These are phyloP conservation scores for Zosterops pallidus DNA, from an alignment of 2,113 vertebrate species.

Conservation along the genomic window DNA sequence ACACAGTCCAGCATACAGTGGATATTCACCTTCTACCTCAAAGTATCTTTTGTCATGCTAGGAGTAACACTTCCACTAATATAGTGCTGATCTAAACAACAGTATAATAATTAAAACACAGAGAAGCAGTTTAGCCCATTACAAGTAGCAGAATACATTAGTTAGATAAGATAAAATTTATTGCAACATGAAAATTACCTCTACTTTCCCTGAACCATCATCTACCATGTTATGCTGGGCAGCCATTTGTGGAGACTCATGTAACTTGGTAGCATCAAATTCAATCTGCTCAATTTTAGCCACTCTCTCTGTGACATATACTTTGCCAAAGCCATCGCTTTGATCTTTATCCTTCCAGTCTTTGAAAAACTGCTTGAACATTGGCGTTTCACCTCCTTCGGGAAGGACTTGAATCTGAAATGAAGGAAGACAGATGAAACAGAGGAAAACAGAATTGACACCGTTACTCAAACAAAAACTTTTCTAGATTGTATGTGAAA, in stretches of 20 bases:
- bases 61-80: background rate
- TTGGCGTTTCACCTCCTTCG: conserved; percentile 88
- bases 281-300: conserved; percentile 83
- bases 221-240: conserved; percentile 92
- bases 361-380: conserved; percentile 92
- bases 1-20: background rate
- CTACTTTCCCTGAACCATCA: conserved; percentile 82
- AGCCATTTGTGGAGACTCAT: conserved; percentile 85
- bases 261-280: conserved; percentile 89
- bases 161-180: background rate
- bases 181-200: conserved; percentile 72
- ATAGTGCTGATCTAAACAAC: background rate
- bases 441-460: background rate
- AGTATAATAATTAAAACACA: background rate
- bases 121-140: background rate
- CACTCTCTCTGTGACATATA: conserved; percentile 85
- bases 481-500: background rate
- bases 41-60: background rate
- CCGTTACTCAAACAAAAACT: background rate
- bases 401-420: conserved; percentile 92
- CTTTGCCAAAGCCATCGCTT: conserved; percentile 86
- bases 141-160: background rate
- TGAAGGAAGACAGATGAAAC: background rate
- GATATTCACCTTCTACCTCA: background rate
- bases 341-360: conserved; percentile 87